Conservation (phyloP, 2,888 invertebrate genomes). For the Synergus umbraculus region DNA sequence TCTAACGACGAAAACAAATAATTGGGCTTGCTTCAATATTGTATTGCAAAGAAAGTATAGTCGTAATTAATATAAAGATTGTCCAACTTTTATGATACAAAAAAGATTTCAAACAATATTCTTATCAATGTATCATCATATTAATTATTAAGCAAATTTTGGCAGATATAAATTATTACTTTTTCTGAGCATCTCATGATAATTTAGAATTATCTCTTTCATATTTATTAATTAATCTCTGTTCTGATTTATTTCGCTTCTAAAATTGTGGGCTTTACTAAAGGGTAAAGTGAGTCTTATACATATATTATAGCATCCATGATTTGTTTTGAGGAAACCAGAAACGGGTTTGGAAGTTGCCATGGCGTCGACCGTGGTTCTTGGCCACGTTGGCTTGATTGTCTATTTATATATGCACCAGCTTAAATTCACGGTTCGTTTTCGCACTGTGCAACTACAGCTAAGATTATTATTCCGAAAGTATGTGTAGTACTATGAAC, state of each 20-base stretch:
- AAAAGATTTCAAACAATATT: not conserved
- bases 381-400: conserved; percentile 42
- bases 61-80: not conserved
- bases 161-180: not conserved
- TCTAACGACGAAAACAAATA: not conserved
- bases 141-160: not conserved
- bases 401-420: conserved; percentile 45
- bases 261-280: not conserved
- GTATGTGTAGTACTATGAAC: conserved; percentile 49
- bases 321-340: conserved; percentile 19
- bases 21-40: not conserved
- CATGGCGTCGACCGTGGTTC: conserved; percentile 42
- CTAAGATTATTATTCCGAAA: conserved; percentile 33
- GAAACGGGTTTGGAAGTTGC: conserved; percentile 44
- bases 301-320: not conserved
- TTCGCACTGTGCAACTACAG: conserved; percentile 46
- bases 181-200: not conserved
- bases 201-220: not conserved
- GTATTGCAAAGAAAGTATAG: not conserved
- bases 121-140: not conserved
- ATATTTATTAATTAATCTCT: not conserved
- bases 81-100: not conserved
- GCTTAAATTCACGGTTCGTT: conserved; percentile 45
- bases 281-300: not conserved
- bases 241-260: not conserved